phyloP scores from a whole-genome alignment of 2,797 vertebrate genomes.

The Lophura swinhoii region DNA sequence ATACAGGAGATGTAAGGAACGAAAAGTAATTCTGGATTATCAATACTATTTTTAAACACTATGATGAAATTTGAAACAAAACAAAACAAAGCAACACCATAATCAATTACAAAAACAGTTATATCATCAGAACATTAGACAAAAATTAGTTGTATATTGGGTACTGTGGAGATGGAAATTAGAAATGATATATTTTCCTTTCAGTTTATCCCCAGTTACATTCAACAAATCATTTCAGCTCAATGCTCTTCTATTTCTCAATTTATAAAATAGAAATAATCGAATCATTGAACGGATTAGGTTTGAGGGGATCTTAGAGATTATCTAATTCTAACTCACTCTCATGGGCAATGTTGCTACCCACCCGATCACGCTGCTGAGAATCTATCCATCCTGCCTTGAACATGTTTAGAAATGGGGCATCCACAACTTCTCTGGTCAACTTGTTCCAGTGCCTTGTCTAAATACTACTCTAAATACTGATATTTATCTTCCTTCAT shows the following conservation, averaged over 20 bases:
- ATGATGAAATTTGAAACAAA: not conserved
- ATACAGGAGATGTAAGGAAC: not conserved
- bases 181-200: not conserved
- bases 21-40: not conserved
- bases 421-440: not conserved
- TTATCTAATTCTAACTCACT: no score
- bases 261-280: not conserved
- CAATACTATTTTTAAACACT: not conserved
- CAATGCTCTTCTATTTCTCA: not conserved
- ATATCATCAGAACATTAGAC: not conserved
- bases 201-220: not conserved
- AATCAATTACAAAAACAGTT: not conserved
- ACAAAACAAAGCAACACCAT: fast-evolving
- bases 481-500: not conserved
- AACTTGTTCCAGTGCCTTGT: not conserved
- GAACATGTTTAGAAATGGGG: no score
- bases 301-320: no score
- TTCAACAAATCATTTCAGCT: not conserved
- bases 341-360: no score
- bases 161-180: not conserved
- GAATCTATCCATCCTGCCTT: no score
- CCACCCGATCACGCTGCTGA: no score
- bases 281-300: no score
- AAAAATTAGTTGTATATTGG: not conserved
- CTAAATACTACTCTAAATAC: not conserved